Base-by-base conservation (phyloP, 2,797 vertebrate genomes). In the Enteromius unitaeniatus region DNA sequence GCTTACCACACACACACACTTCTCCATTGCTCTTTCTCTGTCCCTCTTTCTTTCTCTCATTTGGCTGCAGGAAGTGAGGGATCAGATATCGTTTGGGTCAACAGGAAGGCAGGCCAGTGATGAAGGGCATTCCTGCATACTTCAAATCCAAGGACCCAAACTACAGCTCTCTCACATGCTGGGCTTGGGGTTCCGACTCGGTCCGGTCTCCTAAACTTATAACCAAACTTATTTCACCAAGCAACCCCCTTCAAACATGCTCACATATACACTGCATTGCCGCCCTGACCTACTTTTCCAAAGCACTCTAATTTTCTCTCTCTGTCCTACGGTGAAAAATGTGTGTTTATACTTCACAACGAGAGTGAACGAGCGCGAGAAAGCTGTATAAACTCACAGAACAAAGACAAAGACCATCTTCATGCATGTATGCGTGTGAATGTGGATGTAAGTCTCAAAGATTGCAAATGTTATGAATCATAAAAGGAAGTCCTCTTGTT, bases 211-310 rank as follows among this genome's bases (percentile, higher is more conserved):
- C 34, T 73, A n/a, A 6, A 79, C 47, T 26, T 23, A 53, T 72
- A 58, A 81, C 53, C 62, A 77, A 81, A 85, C 58, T 74, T 68
- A 28, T 51, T 68, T 78, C 67, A 6, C 67, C 40, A 47, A 72
- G 26, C 17, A 28, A 47, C 60, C 78, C 86, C 76, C 51, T 31
- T 21, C 40, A 62, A 74, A 64, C 69, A 82, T 31, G 55, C 34
- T 53, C 68, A 83, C 65, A 78, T 49, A 76, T 75, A 85, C 62
- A 80, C 84, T 72, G 23, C 37, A 88, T 87, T 81, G 81, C 90
- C 89, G 92, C n/a, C 90, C 90, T 94, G 93, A 93, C 93, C 93
- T 93, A 93, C 92, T 93, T 94, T 92, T 78, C 60, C 62, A 60
- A 78, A 78, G 62, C 55, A 78, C 13, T 28, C 74, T 69, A 64